A percentile compares a stretch with the other conserved stretches of the same genome.
phyloP scores from a whole-genome alignment of 2,797 vertebrate species.

The Sebastes taczanowskii region DNA sequence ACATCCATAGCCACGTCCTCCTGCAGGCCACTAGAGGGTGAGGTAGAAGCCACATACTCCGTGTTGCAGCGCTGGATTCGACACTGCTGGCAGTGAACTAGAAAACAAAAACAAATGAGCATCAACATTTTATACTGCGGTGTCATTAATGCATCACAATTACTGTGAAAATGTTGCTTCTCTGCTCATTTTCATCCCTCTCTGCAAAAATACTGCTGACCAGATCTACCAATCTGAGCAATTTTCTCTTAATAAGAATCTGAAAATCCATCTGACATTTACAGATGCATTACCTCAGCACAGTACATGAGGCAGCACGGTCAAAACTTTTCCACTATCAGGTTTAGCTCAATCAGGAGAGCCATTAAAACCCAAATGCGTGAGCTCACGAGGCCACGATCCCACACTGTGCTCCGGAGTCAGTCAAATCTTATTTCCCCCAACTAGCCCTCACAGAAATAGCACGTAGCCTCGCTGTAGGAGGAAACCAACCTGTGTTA shows the following conservation, averaged over 20 bases:
- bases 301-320: slow-evolving; percentile 19
- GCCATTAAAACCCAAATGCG: slow-evolving; percentile 59
- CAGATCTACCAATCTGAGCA: not conserved
- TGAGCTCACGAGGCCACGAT: slow-evolving; percentile 58
- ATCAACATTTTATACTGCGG: not conserved
- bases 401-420: slow-evolving; percentile 58
- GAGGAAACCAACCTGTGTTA: slow-evolving; percentile 65
- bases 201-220: not conserved
- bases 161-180: not conserved
- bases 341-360: slow-evolving; percentile 66
- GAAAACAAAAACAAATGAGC: slow-evolving; percentile 3
- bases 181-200: not conserved
- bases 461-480: slow-evolving; percentile 51
- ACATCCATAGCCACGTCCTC: slow-evolving; percentile 78
- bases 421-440: slow-evolving; percentile 69
- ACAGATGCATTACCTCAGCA: slow-evolving; percentile 34
- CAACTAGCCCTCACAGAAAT: slow-evolving; percentile 59
- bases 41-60: slow-evolving; percentile 84
- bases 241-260: not conserved
- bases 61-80: slow-evolving; percentile 86
- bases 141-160: not conserved
- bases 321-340: slow-evolving; percentile 62
- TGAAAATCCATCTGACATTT: slow-evolving; percentile 20
- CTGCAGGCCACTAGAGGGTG: slow-evolving; percentile 79
- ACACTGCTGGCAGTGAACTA: slow-evolving; percentile 86